Conservation (phyloP, 2,113 vertebrate genomes). For the human region GRCh38 chr11:26855001-26855500, state of each 20-base stretch:
- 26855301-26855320: constrained; percentile 44
- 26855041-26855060: background rate
- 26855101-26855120: constrained; percentile 12
- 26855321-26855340: constrained; percentile 40
- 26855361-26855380: constrained; percentile 21
- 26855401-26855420: background rate
- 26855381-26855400: constrained; percentile 9
- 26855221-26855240: background rate
- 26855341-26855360: constrained; percentile 37
- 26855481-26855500: background rate
- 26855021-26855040: background rate
- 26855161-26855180: background rate
- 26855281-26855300: constrained; percentile 45
- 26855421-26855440: background rate
- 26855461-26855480: constrained; percentile 26
- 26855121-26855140: background rate
- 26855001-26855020: background rate
- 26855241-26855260: background rate
- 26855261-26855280: constrained; percentile 55
- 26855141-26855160: background rate
- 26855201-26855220: background rate
- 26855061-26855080: background rate
- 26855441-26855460: background rate
- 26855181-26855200: constrained; percentile 17
- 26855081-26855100: background rate